Conservation (phyloP, 1,140 invertebrate genomes). For the Nephotettix cincticeps region DNA sequence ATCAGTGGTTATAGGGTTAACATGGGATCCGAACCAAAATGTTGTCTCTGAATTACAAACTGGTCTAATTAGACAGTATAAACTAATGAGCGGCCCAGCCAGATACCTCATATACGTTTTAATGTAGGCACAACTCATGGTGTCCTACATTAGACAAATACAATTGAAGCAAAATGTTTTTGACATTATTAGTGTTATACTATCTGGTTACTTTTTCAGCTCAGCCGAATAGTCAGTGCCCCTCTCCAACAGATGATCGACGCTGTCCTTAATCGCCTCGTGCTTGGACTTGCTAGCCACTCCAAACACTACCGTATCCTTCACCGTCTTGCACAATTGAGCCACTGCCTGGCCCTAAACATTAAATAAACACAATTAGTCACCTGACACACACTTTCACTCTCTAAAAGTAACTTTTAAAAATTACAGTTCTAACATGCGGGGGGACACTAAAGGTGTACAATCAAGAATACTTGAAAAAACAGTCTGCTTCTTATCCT, state of each 20-base stretch:
- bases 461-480: constrained; percentile 9
- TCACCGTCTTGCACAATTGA: constrained; percentile 78
- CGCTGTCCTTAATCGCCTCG: constrained; percentile 71
- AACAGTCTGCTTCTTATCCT: constrained; percentile 25
- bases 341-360: constrained; percentile 77
- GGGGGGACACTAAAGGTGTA: not conserved
- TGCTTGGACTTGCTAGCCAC: constrained; percentile 84
- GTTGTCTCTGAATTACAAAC: too few relatives aligned
- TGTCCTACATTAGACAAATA: too few relatives aligned
- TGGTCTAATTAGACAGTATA: too few relatives aligned
- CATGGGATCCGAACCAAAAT: too few relatives aligned
- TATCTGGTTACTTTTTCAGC: constrained; percentile 84
- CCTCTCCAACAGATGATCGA: constrained; percentile 73
- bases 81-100: too few relatives aligned
- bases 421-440: not conserved
- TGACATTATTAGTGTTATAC: too few relatives aligned
- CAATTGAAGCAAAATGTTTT: too few relatives aligned
- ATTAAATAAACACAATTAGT: not conserved
- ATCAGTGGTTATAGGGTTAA: too few relatives aligned
- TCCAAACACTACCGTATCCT: constrained; percentile 79
- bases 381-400: not conserved
- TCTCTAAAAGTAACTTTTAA: too few relatives aligned
- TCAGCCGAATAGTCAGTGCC: constrained; percentile 78
- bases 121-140: too few relatives aligned
- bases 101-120: too few relatives aligned